These are phyloP conservation scores for Lates calcarifer DNA, from an alignment of 2,113 vertebrate genomes.

Conservation along the genomic window DNA sequence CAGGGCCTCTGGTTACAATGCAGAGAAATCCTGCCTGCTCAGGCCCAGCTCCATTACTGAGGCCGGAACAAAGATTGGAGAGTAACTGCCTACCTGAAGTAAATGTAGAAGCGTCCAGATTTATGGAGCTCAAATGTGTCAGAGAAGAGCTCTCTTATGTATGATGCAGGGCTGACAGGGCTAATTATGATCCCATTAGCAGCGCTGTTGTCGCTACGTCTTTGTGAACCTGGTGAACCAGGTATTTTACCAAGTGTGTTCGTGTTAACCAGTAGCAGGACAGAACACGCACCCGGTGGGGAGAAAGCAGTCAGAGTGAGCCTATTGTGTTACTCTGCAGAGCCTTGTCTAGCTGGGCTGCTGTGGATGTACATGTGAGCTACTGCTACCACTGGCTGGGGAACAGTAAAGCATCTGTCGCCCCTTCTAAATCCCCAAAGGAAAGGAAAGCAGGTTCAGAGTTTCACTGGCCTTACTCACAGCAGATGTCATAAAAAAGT, in stretches of 20 bases:
- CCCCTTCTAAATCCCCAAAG: conserved; percentile 64
- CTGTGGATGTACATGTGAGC: conserved; percentile 43
- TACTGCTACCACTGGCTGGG: conserved; percentile 33
- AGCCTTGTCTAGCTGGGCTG: not conserved
- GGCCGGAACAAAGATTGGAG: conserved; percentile 73
- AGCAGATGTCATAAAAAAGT: conserved; percentile 82
- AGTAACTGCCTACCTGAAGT: conserved; percentile 53
- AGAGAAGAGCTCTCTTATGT: conserved; percentile 56
- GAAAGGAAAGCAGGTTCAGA: conserved; percentile 76
- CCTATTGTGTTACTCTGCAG: conserved; percentile 61
- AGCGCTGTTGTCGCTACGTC: conserved; percentile 22
- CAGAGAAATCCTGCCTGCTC: conserved; percentile 78
- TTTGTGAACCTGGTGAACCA: conserved; percentile 40
- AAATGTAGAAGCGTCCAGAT: conserved; percentile 69
- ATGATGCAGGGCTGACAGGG: conserved; percentile 61
- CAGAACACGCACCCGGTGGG: conserved; percentile 33
- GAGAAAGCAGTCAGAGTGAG: conserved; percentile 53
- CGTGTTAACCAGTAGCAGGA: conserved; percentile 46
- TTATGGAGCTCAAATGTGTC: conserved; percentile 65
- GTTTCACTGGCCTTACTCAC: conserved; percentile 74
- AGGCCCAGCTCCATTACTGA: conserved; percentile 71
- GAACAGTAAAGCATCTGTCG: conserved; percentile 68
- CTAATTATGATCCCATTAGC: conserved; percentile 61
- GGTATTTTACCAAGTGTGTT: conserved; percentile 46
- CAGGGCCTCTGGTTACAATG: conserved; percentile 78